These are phyloP conservation scores for Onychomys leucogaster DNA, from an alignment of 2,797 vertebrate species.

Conservation along the genomic window DNA sequence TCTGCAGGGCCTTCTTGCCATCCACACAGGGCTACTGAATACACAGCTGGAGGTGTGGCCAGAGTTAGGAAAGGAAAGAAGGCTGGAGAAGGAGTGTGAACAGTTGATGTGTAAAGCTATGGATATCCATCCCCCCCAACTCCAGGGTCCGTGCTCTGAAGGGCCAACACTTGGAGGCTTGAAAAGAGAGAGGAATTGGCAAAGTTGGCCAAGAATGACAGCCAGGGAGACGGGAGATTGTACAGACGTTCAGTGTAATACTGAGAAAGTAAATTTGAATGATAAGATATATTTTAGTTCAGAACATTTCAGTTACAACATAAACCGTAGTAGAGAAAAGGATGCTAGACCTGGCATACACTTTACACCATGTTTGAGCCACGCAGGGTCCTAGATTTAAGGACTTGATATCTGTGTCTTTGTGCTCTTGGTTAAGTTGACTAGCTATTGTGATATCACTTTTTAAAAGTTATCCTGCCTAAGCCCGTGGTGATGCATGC, in stretches of 20 bases:
- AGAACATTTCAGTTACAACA: not conserved
- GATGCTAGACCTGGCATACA: not conserved
- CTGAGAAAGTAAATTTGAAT: conserved; percentile 11
- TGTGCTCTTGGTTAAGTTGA: not conserved
- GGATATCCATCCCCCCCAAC: not conserved
- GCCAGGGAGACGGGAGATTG: not conserved
- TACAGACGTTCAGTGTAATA: not conserved
- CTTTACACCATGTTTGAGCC: not conserved
- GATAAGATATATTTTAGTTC: not conserved
- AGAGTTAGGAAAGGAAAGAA: not conserved
- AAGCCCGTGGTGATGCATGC: not conserved
- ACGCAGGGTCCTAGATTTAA: not conserved
- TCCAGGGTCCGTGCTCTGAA: not conserved
- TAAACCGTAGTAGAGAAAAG: not conserved
- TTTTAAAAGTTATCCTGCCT: not conserved
- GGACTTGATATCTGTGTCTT: not conserved
- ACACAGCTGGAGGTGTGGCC: not conserved
- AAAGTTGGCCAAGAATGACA: not conserved
- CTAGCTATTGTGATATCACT: conserved; percentile 6
- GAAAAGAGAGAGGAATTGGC: not conserved
- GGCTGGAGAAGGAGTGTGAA: not conserved
- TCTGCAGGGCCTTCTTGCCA: not conserved
- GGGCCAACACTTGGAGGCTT: not conserved
- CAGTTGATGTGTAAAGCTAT: not conserved
- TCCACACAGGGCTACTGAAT: not conserved